phyloP scores from a whole-genome alignment of 2,113 vertebrate genomes.

The Collichthys lucidus region DNA sequence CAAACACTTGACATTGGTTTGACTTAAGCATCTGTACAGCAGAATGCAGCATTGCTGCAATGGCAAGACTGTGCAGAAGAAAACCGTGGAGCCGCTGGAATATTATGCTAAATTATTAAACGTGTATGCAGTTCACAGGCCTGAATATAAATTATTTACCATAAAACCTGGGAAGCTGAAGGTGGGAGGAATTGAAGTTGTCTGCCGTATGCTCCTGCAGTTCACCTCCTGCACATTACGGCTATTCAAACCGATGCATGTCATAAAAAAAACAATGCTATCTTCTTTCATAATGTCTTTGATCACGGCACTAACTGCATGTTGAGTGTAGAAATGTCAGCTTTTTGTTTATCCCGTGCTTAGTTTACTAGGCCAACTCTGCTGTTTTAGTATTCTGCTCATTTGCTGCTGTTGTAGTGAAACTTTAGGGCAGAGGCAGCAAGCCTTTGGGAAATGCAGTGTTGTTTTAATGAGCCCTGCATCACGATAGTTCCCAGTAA shows the following conservation, averaged over 20 bases:
- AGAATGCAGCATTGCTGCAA: slow-evolving; percentile 66
- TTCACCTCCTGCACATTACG: slow-evolving; percentile 6
- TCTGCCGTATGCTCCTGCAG: slow-evolving; percentile 36
- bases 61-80: slow-evolving; percentile 43
- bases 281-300: slow-evolving; percentile 14
- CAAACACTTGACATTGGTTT: slow-evolving; percentile 83
- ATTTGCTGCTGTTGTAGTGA: slow-evolving; percentile 40
- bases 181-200: slow-evolving; percentile 50
- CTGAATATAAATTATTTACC: slow-evolving; percentile 78
- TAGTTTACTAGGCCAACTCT: neutral
- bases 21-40: slow-evolving; percentile 80
- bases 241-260: slow-evolving; percentile 2
- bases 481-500: slow-evolving; percentile 26
- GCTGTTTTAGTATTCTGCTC: slow-evolving; percentile 37
- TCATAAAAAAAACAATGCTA: neutral
- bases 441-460: slow-evolving; percentile 50
- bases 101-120: slow-evolving; percentile 77
- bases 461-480: slow-evolving; percentile 69
- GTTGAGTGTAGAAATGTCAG: slow-evolving; percentile 12
- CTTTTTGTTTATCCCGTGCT: neutral
- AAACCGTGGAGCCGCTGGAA: slow-evolving; percentile 59
- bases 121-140: slow-evolving; percentile 69
- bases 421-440: slow-evolving; percentile 56
- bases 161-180: slow-evolving; percentile 70
- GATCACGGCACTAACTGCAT: slow-evolving; percentile 9